These are phyloP conservation scores for Amblyteles armatorius DNA, from an alignment of 2,888 invertebrate species.

Conservation along the genomic window DNA sequence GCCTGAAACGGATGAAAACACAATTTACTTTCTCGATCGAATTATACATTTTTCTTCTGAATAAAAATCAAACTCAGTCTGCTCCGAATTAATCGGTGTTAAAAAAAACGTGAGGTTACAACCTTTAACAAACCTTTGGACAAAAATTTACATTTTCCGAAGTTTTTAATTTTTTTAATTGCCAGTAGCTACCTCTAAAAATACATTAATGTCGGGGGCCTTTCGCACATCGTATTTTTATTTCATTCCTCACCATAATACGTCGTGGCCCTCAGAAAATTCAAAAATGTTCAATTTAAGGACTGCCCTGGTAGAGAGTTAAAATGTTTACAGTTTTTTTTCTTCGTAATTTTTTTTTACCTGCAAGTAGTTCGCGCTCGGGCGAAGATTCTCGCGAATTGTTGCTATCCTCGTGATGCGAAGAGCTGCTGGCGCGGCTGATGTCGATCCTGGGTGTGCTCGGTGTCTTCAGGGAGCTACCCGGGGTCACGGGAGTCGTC, in stretches of 20 bases:
- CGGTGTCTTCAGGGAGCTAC: slow-evolving; percentile 87
- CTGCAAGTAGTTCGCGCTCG: slow-evolving; percentile 92
- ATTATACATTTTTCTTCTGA: neutral
- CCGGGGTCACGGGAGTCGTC: slow-evolving; percentile 81
- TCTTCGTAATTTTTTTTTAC: slow-evolving; percentile 77
- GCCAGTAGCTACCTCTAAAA: too few relatives aligned
- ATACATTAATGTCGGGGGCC: too few relatives aligned
- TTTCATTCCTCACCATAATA: too few relatives aligned
- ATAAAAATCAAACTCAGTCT: neutral
- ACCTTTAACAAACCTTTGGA: neutral
- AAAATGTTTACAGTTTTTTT: too few relatives aligned
- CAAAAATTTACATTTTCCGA: neutral
- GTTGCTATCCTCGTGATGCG: slow-evolving; percentile 92
- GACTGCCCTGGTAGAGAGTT: too few relatives aligned
- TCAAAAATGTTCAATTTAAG: too few relatives aligned
- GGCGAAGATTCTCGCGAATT: slow-evolving; percentile 91
- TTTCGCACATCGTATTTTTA: too few relatives aligned
- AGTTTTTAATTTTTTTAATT: too few relatives aligned
- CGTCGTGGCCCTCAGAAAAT: too few relatives aligned
- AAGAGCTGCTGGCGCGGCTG: slow-evolving; percentile 94
- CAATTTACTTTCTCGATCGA: neutral
- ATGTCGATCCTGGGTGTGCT: slow-evolving; percentile 95
- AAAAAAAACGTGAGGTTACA: neutral
- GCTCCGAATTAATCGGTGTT: neutral
- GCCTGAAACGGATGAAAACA: slow-evolving; percentile 71